Evolutionary conservation across 1,140 invertebrate species (phyloP).

Genomic region (Neodiprion pinetum): DNA sequence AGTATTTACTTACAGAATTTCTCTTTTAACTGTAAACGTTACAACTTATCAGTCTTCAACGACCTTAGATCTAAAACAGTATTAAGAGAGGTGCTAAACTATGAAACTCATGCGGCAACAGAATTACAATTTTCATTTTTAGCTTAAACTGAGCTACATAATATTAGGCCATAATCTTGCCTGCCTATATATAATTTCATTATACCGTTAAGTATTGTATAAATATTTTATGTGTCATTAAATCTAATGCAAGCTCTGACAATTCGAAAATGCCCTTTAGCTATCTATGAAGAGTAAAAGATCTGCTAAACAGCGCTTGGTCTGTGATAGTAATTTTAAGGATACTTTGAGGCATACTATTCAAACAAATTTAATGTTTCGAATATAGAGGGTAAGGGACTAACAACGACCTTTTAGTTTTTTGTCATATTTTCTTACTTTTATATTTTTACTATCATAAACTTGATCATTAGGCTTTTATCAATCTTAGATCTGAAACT

Average conservation of each 20-base stretch:
- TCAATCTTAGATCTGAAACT: not conserved
- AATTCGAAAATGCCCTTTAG: not conserved
- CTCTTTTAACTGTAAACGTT: too few relatives aligned
- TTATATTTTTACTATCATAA: not conserved
- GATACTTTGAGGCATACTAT: not conserved
- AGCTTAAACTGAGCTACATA: too few relatives aligned
- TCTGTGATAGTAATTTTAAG: conserved; percentile 6
- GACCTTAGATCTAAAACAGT: too few relatives aligned
- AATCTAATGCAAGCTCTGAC: not conserved
- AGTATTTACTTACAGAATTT: too few relatives aligned
- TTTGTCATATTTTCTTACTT: not conserved
- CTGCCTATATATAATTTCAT: not conserved
- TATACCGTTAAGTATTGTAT: not conserved
- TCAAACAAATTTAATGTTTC: not conserved
- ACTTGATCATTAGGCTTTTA: not conserved
- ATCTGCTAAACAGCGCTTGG: not conserved
- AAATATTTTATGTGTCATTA: not conserved
- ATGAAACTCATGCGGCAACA: too few relatives aligned
- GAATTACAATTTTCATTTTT: too few relatives aligned
- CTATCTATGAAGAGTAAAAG: not conserved
- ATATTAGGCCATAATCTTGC: too few relatives aligned
- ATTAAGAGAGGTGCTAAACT: too few relatives aligned
- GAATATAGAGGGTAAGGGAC: not conserved
- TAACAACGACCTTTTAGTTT: not conserved
- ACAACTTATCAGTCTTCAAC: too few relatives aligned